Evolutionary conservation across 1,140 invertebrate genomes (phyloP), one percentile per base, ranked within the genome.

Genomic region (Yoshiicerus persimilis): DNA sequence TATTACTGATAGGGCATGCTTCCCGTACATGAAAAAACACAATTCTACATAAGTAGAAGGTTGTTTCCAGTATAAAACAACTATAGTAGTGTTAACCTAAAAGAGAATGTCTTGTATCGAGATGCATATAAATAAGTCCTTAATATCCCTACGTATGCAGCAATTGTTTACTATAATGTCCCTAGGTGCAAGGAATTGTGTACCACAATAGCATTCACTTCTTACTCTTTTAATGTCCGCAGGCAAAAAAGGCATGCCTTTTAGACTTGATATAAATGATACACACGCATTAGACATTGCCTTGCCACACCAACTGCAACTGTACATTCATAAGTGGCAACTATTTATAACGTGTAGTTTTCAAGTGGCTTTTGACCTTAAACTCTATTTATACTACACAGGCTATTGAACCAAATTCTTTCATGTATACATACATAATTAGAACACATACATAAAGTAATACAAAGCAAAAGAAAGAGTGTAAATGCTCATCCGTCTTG

Each of bases 311-410:
- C 3, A 80, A 80, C 16, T 34, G 75, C 3, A 80, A 80, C 16
- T 34, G 75, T 38, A 34, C 30, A 38, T 36, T 20, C 8, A n/a
- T 38, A 80, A 80, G 32, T 34, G 27, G 16, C 11, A 30, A 36
- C 75, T 80, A 80, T 80, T 80, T 80, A 80, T 80, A 80, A 0
- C 10, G 0, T 16, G 20, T 36, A 20, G 30, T 80, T 80, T 80
- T 80, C 3, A 80, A 80, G 34, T 80, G 75, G 34, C 75, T 80
- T 80, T 80, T 80, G 75, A 80, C 75, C 75, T 80, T 80, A 80
- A 80, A 80, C 75, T 80, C 34, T n/a, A 80, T 80, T 80, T 80
- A 32, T 36, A 38, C 30, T 16, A 16, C 20, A 16, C 4, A 80
- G 75, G 75, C 75, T 80, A 36, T 80, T 80, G 75, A 80, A 80